phyloP scores from a whole-genome alignment of 2,797 vertebrate genomes.

The Ptychadena robeensis region DNA sequence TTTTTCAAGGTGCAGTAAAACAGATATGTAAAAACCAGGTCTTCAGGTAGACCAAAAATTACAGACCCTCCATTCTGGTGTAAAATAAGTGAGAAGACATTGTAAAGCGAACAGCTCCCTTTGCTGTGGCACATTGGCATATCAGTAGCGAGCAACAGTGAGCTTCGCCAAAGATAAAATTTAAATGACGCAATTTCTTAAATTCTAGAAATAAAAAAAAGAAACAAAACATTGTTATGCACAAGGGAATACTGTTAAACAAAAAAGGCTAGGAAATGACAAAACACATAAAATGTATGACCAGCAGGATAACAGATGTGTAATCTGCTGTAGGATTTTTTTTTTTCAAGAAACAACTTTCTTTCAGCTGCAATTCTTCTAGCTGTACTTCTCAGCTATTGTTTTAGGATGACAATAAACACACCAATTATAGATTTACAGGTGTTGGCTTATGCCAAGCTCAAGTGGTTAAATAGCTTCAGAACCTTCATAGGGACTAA shows the following conservation, averaged over 20 bases:
- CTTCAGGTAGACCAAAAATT: too few relatives aligned
- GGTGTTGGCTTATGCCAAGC: conserved; percentile 24
- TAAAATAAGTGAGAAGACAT: too few relatives aligned
- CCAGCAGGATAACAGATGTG: conserved; percentile 41
- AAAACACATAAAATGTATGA: conserved; percentile 6
- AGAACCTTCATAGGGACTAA: conserved; percentile 34
- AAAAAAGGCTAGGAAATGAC: background rate
- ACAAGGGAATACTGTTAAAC: background rate
- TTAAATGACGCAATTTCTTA: background rate
- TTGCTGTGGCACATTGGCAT: too few relatives aligned
- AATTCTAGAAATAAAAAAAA: background rate
- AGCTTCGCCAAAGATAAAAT: background rate
- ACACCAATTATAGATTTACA: conserved; percentile 47
- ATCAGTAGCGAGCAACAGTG: too few relatives aligned
- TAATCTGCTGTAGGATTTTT: conserved; percentile 11
- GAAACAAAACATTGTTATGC: background rate
- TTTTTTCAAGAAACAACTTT: conserved; percentile 8
- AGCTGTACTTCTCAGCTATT: conserved; percentile 46
- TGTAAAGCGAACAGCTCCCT: too few relatives aligned
- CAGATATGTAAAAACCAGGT: too few relatives aligned
- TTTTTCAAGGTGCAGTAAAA: too few relatives aligned
- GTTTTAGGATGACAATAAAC: conserved; percentile 45
- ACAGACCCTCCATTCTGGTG: too few relatives aligned
- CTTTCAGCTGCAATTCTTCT: conserved; percentile 13
- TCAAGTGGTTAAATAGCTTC: conserved; percentile 38